Conservation (phyloP, 2,113 vertebrate genomes). For the Oophaga pumilio region DNA sequence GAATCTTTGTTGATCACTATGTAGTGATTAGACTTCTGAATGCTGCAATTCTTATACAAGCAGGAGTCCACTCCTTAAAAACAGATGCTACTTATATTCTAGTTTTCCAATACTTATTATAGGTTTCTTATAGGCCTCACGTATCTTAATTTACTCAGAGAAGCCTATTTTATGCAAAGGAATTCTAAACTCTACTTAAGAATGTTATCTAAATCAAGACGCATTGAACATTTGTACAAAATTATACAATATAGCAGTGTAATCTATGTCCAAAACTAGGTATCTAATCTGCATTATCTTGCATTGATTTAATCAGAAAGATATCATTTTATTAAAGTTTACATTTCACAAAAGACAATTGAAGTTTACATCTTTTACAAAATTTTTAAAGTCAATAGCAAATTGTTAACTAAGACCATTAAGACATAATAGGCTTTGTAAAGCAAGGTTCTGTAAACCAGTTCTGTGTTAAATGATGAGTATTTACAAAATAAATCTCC, state of each 20-base stretch:
- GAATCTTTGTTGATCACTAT: conserved; percentile 80
- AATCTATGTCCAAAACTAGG: too few relatives aligned
- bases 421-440: too few relatives aligned
- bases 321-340: neutral
- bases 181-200: neutral
- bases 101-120: neutral
- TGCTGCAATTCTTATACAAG: conserved; percentile 81
- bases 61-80: conserved; percentile 69
- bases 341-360: neutral
- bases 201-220: too few relatives aligned
- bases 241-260: neutral
- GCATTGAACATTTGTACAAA: neutral
- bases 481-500: neutral
- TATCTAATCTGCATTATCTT: neutral
- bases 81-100: conserved; percentile 53
- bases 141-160: neutral
- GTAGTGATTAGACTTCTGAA: conserved; percentile 81
- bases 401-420: too few relatives aligned
- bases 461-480: neutral
- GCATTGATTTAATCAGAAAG: neutral
- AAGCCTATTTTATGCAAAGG: neutral
- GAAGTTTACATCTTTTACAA: neutral
- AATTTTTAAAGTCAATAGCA: neutral
- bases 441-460: neutral
- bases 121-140: neutral